phyloP scores from a whole-genome alignment of 2,113 vertebrate genomes.

The Rattus norvegicus region DNA sequence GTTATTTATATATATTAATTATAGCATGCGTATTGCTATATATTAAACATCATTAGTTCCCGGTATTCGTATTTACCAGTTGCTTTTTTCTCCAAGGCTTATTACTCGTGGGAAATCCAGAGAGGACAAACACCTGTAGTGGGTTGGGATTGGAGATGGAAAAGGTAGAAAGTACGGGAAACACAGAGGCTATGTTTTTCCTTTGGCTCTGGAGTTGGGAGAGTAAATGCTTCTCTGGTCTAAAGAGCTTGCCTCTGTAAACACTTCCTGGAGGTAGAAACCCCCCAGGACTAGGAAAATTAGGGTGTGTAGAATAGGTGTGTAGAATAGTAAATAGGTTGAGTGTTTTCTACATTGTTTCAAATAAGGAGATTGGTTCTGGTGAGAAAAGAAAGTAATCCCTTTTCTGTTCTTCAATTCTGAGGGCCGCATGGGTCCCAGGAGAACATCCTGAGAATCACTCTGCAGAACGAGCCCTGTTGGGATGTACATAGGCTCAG shows the following conservation, averaged over 20 bases:
- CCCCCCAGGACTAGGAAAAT: background rate
- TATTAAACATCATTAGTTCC: background rate
- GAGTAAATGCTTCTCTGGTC: background rate
- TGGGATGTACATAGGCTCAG: background rate
- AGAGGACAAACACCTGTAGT: background rate
- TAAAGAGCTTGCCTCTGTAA: background rate
- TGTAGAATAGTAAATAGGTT: background rate
- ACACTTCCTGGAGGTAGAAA: background rate
- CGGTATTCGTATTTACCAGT: background rate
- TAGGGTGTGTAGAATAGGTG: background rate
- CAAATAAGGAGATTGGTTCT: background rate
- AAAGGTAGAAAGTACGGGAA: background rate
- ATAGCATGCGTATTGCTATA: background rate
- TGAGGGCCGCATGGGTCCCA: background rate
- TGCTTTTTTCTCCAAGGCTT: background rate
- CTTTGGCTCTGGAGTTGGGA: background rate
- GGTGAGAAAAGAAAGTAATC: background rate
- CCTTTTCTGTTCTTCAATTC: no score
- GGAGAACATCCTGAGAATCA: background rate
- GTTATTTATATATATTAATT: background rate
- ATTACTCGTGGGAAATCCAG: background rate
- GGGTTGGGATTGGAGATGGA: background rate
- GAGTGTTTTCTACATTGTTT: background rate
- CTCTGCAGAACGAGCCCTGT: background rate
- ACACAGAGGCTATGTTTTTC: background rate